A percentile compares a stretch with the other conserved stretches of the same genome.
Evolutionary conservation across 2,888 invertebrate genomes (phyloP).

Genomic region (Microctonus brassicae): DNA sequence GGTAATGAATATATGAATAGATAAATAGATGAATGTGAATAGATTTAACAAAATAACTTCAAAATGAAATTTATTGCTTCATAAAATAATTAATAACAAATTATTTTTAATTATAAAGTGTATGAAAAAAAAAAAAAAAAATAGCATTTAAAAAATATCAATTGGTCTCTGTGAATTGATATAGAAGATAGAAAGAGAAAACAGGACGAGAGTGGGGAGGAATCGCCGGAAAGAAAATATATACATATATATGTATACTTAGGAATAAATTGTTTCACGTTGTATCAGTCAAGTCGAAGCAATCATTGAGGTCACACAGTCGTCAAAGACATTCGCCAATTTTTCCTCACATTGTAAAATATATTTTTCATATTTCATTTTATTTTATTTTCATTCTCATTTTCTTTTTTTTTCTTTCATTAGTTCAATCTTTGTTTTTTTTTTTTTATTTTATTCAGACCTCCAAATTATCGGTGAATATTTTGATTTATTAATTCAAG

Average conservation of each 20-base stretch:
- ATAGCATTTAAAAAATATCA: too few relatives aligned
- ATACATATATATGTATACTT: background rate
- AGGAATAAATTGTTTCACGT: conserved; percentile 33
- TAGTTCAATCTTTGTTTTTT: too few relatives aligned
- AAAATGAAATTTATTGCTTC: too few relatives aligned
- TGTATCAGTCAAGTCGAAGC: conserved; percentile 33
- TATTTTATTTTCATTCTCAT: background rate
- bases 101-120: too few relatives aligned
- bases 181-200: background rate
- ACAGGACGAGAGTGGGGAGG: conserved; percentile 12
- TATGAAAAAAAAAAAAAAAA: background rate
- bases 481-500: background rate
- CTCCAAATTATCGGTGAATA: too few relatives aligned
- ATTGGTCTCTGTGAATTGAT: too few relatives aligned
- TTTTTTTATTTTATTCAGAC: too few relatives aligned
- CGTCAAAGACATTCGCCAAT: background rate
- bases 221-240: background rate
- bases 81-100: too few relatives aligned
- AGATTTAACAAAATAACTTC: too few relatives aligned
- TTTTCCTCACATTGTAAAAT: background rate
- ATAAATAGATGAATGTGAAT: too few relatives aligned
- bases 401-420: background rate
- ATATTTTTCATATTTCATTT: background rate
- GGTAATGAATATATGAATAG: too few relatives aligned
- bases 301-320: conserved; percentile 7